These are phyloP conservation scores for Alsophila aescularia DNA, from an alignment of 2,888 invertebrate species.

Conservation along the genomic window DNA sequence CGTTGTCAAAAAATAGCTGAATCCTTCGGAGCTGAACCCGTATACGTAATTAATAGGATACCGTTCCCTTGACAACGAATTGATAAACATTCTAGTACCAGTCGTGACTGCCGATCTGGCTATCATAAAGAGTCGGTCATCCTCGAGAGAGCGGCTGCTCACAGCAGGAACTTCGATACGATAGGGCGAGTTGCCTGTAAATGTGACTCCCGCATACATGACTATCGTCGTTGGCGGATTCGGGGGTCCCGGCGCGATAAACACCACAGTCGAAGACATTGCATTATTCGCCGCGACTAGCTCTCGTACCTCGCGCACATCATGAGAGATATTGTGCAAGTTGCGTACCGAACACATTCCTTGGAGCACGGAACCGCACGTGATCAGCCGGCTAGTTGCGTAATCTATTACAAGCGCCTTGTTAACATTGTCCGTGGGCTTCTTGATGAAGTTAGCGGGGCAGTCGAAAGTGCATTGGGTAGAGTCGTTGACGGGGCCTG, in stretches of 20 bases:
- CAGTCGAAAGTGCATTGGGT: constrained; percentile 95
- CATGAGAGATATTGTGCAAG: constrained; percentile 92
- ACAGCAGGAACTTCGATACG: constrained; percentile 97
- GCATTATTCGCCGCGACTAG: constrained; percentile 98
- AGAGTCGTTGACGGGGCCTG: constrained; percentile 95
- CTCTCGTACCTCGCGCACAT: constrained; percentile 91
- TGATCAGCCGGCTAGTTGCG: constrained; percentile 93
- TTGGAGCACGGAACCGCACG: constrained; percentile 96
- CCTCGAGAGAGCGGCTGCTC: constrained; percentile 94
- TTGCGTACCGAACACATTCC: constrained; percentile 95
- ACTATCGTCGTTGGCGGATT: constrained; percentile 95
- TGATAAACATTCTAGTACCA: constrained; percentile 96
- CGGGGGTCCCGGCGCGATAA: constrained; percentile 97
- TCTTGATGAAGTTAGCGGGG: constrained; percentile 89
- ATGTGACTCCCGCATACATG: constrained; percentile 98
- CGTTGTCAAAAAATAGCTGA: constrained; percentile 98
- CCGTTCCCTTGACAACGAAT: constrained; percentile 94
- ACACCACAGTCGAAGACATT: constrained; percentile 97
- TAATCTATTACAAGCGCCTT: constrained; percentile 98
- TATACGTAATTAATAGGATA: constrained; percentile 98
- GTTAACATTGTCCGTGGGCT: constrained; percentile 94
- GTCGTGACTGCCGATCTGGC: constrained; percentile 96
- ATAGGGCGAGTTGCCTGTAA: constrained; percentile 95
- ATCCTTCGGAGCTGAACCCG: constrained; percentile 97
- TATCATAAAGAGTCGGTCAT: constrained; percentile 94